phyloP scores from a whole-genome alignment of 2,113 vertebrate species.

The Dolichallabes microphthalmus region DNA sequence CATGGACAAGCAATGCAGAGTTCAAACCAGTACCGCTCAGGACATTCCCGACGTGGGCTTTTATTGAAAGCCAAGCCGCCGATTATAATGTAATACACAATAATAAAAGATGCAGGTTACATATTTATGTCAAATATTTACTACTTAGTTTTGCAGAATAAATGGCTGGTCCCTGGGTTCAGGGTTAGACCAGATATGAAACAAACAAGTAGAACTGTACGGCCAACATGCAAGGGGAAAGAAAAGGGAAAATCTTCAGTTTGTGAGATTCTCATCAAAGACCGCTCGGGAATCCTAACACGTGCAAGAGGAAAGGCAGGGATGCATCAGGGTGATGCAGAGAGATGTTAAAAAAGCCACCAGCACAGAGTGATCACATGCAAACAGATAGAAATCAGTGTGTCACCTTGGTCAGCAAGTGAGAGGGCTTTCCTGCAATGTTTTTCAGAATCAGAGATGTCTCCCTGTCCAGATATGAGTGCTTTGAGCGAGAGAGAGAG shows the following conservation, averaged over 20 bases:
- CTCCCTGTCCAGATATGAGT: slow-evolving; percentile 99
- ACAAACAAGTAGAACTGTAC: not conserved
- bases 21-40: not conserved
- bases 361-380: slow-evolving; percentile 28
- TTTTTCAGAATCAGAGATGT: slow-evolving; percentile 99
- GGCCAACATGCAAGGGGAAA: slow-evolving; percentile 23
- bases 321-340: slow-evolving; percentile 8
- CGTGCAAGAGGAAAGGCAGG: not conserved
- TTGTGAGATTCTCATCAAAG: not conserved
- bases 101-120: not conserved
- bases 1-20: not conserved
- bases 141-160: not conserved
- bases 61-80: not conserved
- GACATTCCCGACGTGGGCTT: not conserved
- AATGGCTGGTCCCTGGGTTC: not conserved
- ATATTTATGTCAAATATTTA: not conserved
- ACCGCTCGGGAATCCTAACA: not conserved
- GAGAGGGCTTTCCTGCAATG: slow-evolving; percentile 98
- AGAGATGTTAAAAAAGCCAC: slow-evolving; percentile 45
- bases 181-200: not conserved
- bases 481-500: slow-evolving; percentile 83
- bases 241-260: not conserved
- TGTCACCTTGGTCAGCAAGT: slow-evolving; percentile 99
- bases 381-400: slow-evolving; percentile 52
- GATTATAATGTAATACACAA: not conserved